These are phyloP conservation scores for Homalodisca vitripennis DNA, from an alignment of 1,140 invertebrate genomes.

Conservation along the genomic window DNA sequence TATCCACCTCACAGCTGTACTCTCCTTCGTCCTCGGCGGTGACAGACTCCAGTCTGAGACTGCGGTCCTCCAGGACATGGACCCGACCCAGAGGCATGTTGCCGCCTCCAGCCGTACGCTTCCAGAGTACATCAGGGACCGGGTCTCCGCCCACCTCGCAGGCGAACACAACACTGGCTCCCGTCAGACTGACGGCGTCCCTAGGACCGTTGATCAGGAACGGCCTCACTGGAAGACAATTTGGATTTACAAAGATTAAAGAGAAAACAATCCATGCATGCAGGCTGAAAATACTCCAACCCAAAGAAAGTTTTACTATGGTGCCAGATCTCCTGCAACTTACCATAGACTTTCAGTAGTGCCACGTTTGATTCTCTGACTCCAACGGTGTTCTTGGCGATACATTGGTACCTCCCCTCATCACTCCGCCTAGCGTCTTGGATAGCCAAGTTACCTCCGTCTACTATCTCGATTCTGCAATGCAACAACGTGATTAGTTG, in stretches of 20 bases:
- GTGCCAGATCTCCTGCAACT: conserved; percentile 48
- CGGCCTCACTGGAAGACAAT: conserved; percentile 71
- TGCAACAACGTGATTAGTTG: too few relatives aligned
- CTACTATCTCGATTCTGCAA: conserved; percentile 24
- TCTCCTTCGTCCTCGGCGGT: conserved; percentile 80
- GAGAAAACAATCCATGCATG: too few relatives aligned
- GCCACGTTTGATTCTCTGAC: conserved; percentile 72
- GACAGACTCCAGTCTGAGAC: conserved; percentile 71
- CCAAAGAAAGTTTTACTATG: too few relatives aligned
- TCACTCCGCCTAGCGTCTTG: conserved; percentile 76
- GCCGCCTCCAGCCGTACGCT: conserved; percentile 63
- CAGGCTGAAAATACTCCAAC: too few relatives aligned
- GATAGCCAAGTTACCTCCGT: conserved; percentile 71
- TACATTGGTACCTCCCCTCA: conserved; percentile 80
- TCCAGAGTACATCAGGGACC: conserved; percentile 69
- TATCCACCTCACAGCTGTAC: conserved; percentile 88
- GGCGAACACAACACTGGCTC: conserved; percentile 73
- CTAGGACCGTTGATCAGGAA: conserved; percentile 75
- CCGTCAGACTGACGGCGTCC: conserved; percentile 67
- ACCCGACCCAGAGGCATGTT: conserved; percentile 68
- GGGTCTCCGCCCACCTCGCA: conserved; percentile 77
- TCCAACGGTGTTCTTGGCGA: conserved; percentile 82
- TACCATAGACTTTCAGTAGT: conserved; percentile 79
- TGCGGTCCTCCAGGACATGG: conserved; percentile 76
- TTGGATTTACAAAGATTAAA: too few relatives aligned